phyloP scores from a whole-genome alignment of 1,140 invertebrate species.

The Drosophila nigrodunni region DNA sequence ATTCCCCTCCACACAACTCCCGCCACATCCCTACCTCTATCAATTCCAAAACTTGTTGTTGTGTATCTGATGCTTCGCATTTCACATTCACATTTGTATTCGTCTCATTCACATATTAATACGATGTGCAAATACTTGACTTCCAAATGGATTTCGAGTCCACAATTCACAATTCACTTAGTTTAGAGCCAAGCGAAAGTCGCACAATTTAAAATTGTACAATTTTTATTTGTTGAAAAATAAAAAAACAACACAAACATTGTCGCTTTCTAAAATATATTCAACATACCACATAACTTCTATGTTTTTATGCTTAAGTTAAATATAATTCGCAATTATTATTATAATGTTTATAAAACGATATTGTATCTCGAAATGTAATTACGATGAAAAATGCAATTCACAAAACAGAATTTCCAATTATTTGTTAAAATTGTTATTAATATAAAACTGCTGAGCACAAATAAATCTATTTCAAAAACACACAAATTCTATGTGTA shows the following conservation, averaged over 20 bases:
- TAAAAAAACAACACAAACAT: slow-evolving; percentile 50
- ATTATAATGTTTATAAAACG: slow-evolving; percentile 26
- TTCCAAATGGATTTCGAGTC: slow-evolving; percentile 8
- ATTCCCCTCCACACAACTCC: neutral
- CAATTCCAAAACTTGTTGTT: slow-evolving; percentile 47
- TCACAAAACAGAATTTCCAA: slow-evolving; percentile 18
- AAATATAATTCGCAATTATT: slow-evolving; percentile 49
- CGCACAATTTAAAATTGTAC: slow-evolving; percentile 29
- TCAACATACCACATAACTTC: slow-evolving; percentile 43
- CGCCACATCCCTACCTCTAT: neutral
- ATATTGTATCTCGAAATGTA: slow-evolving; percentile 52
- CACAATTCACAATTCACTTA: slow-evolving; percentile 27
- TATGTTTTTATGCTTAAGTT: slow-evolving; percentile 72
- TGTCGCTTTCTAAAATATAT: slow-evolving; percentile 52
- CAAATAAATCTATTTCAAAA: slow-evolving; percentile 39
- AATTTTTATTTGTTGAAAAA: slow-evolving; percentile 78
- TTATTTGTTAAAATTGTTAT: slow-evolving; percentile 42
- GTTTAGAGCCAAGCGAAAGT: slow-evolving; percentile 40
- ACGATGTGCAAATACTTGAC: neutral
- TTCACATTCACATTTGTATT: slow-evolving; percentile 34
- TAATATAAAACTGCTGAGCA: slow-evolving; percentile 29
- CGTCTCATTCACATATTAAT: slow-evolving; percentile 17
- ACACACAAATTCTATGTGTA: slow-evolving; percentile 43
- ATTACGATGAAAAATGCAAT: slow-evolving; percentile 18
- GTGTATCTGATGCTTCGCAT: slow-evolving; percentile 54